Evolutionary conservation across 2,797 vertebrate species (phyloP).

Genomic region (Astyanax mexicanus): DNA sequence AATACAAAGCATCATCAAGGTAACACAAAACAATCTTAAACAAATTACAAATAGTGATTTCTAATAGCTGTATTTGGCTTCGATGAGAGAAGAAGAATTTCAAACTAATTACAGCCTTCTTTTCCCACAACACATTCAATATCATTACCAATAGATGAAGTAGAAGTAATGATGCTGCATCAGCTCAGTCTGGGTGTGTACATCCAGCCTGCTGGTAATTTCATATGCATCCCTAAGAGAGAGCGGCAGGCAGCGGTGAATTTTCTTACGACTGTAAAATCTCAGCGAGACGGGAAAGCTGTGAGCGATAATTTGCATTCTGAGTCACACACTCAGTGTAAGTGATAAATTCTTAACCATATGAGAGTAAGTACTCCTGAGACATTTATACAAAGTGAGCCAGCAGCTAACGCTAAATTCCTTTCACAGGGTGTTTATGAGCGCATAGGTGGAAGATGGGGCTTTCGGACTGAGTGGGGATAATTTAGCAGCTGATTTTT

Average conservation of each 20-base stretch:
- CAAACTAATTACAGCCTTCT: constrained; percentile 2
- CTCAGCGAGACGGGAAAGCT: constrained; percentile 1
- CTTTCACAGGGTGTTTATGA: neutral
- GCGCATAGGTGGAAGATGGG: neutral
- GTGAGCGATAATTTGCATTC: constrained; percentile 5
- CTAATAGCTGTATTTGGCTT: constrained; percentile 7
- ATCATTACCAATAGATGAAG: constrained; percentile 5
- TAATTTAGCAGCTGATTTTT: neutral
- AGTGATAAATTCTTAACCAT: constrained; percentile 19
- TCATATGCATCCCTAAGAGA: neutral
- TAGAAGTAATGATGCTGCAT: constrained; percentile 10
- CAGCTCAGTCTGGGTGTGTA: neutral
- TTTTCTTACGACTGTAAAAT: constrained; percentile 1
- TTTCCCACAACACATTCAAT: neutral
- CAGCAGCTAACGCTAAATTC: constrained; percentile 8
- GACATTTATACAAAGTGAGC: neutral
- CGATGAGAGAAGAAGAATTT: constrained; percentile 16
- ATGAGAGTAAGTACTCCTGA: neutral
- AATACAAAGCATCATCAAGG: neutral
- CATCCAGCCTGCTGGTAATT: neutral
- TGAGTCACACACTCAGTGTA: neutral
- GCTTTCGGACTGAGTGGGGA: neutral
- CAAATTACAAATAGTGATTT: constrained; percentile 7
- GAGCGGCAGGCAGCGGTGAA: neutral
- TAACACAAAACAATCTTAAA: neutral